These are phyloP conservation scores for Balaenoptera acutorostrata DNA, from an alignment of 2,113 vertebrate species.

Conservation along the genomic window DNA sequence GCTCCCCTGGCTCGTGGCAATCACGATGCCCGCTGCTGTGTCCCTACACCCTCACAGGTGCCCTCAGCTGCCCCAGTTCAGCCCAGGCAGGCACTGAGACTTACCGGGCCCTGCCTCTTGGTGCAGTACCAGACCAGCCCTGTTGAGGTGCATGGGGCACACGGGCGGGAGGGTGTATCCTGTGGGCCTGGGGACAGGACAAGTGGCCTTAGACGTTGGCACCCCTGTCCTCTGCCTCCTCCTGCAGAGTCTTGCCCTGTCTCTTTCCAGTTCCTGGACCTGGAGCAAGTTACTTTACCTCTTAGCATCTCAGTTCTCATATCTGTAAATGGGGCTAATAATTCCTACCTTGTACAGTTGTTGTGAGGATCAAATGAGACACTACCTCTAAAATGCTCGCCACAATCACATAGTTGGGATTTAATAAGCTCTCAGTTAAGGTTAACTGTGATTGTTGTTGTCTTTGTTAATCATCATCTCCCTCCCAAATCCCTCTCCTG, in stretches of 20 bases:
- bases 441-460: conserved; percentile 62
- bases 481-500: background rate
- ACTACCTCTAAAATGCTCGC: conserved; percentile 54
- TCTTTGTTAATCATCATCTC: conserved; percentile 52
- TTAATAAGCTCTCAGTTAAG: conserved; percentile 36
- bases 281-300: background rate
- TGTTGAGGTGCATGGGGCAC: background rate
- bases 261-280: conserved; percentile 20
- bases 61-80: conserved; percentile 38
- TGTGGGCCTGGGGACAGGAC: background rate
- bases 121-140: background rate
- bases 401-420: conserved; percentile 35
- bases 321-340: conserved; percentile 37
- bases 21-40: conserved; percentile 58
- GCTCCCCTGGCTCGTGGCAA: conserved; percentile 71
- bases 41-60: conserved; percentile 57
- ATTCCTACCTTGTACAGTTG: conserved; percentile 20
- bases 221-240: background rate
- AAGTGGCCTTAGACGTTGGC: background rate
- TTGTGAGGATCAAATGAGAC: conserved; percentile 38
- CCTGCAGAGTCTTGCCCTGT: background rate
- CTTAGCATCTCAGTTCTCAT: conserved; percentile 50
- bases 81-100: background rate
- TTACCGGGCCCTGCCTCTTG: background rate
- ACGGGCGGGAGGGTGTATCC: background rate